phyloP scores from a whole-genome alignment of 2,888 invertebrate genomes.

The Micoletzkya japonica region DNA sequence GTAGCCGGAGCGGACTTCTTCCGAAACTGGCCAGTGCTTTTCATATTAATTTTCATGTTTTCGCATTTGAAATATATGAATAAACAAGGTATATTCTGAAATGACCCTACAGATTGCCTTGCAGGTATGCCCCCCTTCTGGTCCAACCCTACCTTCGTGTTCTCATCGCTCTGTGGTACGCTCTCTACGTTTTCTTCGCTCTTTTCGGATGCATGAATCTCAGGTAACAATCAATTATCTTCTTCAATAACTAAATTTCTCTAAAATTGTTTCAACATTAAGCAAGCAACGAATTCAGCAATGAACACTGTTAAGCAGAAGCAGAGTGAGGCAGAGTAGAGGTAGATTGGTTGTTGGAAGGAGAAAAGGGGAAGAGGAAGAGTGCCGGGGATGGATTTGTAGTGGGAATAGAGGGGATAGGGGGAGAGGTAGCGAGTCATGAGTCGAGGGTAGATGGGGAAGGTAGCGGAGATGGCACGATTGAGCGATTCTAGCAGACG shows the following conservation, averaged over 20 bases:
- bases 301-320: no score
- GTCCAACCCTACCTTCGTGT: conserved; percentile 52
- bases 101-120: not conserved
- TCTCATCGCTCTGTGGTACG: conserved; percentile 50
- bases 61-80: not conserved
- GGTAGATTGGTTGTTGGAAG: no score
- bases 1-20: conserved; percentile 56
- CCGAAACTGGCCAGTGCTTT: conserved; percentile 48
- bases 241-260: no score
- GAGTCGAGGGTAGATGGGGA: conserved; percentile 12
- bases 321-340: no score
- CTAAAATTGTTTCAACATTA: no score
- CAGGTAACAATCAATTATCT: not conserved
- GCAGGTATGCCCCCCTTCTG: conserved; percentile 51
- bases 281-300: no score
- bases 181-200: conserved; percentile 18
- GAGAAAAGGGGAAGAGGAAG: no score
- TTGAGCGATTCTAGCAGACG: conserved; percentile 6
- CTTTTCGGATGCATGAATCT: conserved; percentile 26
- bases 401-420: conserved; percentile 5
- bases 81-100: not conserved
- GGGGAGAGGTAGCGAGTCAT: conserved; percentile 21
- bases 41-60: not conserved
- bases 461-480: conserved; percentile 2
- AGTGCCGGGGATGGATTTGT: not conserved